Conservation (phyloP, 2,888 invertebrate genomes). For the Macaria liturata region DNA sequence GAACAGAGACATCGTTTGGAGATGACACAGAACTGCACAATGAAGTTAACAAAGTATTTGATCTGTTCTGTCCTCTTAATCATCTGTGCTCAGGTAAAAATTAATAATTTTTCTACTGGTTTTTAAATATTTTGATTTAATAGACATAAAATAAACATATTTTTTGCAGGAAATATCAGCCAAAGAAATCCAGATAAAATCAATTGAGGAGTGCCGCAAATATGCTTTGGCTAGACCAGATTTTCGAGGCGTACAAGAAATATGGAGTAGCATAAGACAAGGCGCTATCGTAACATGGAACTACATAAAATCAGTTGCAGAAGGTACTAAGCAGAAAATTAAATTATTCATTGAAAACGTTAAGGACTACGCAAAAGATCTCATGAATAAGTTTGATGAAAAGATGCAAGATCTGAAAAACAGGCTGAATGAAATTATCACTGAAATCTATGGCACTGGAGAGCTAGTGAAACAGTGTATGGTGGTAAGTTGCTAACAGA, state of each 20-base stretch:
- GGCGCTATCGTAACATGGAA: slow-evolving; percentile 47
- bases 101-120: not conserved
- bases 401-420: slow-evolving; percentile 40
- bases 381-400: slow-evolving; percentile 37
- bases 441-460: slow-evolving; percentile 38
- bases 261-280: slow-evolving; percentile 48
- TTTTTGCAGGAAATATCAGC: slow-evolving; percentile 25
- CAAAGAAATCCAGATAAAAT: slow-evolving; percentile 9
- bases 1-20: slow-evolving; percentile 18
- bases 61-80: slow-evolving; percentile 21
- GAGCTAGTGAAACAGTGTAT: slow-evolving; percentile 48
- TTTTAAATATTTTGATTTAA: no score
- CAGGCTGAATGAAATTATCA: slow-evolving; percentile 38
- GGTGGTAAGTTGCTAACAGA: slow-evolving; percentile 39
- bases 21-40: slow-evolving; percentile 22
- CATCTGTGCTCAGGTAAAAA: slow-evolving; percentile 24
- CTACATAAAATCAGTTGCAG: slow-evolving; percentile 44
- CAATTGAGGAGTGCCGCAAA: slow-evolving; percentile 13
- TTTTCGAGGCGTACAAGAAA: slow-evolving; percentile 34
- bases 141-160: no score
- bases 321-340: slow-evolving; percentile 44
- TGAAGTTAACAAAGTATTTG: slow-evolving; percentile 24
- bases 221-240: slow-evolving; percentile 23
- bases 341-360: slow-evolving; percentile 40
- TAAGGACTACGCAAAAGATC: slow-evolving; percentile 41